These are phyloP conservation scores for Brachionus manjavacas DNA, from an alignment of 1,140 invertebrate species.

Conservation along the genomic window DNA sequence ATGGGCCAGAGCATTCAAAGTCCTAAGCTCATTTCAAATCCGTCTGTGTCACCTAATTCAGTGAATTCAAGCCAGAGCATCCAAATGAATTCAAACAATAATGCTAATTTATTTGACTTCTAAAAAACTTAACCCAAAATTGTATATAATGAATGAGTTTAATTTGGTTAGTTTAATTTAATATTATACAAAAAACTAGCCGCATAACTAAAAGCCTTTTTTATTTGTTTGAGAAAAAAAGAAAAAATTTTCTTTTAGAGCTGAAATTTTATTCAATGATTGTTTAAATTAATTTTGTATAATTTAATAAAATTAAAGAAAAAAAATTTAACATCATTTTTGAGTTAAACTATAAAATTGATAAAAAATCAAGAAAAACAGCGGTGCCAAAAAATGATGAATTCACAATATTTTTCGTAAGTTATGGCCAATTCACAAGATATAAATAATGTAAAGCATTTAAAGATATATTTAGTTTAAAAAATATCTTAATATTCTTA, in stretches of 20 bases:
- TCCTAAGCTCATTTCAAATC: neutral
- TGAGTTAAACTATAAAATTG: neutral
- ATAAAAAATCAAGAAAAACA: too few relatives aligned
- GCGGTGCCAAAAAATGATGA: too few relatives aligned
- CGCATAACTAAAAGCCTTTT: neutral
- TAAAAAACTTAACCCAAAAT: neutral
- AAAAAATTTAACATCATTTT: neutral
- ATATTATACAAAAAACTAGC: neutral
- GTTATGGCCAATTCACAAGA: too few relatives aligned
- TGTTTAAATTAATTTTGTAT: constrained; percentile 2
- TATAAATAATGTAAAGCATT: too few relatives aligned
- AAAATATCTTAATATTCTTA: too few relatives aligned
- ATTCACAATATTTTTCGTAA: too few relatives aligned
- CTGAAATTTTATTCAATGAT: neutral
- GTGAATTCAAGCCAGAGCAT: neutral
- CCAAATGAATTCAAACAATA: neutral
- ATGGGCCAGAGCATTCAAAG: neutral
- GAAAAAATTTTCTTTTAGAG: neutral
- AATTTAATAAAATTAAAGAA: neutral
- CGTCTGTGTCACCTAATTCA: neutral
- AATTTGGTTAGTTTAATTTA: neutral
- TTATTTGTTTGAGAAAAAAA: neutral
- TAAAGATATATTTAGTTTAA: too few relatives aligned
- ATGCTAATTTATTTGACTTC: neutral
- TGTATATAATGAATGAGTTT: neutral